These are phyloP conservation scores for Nephrotoma guestfalica DNA, from an alignment of 2,888 invertebrate species.

Conservation along the genomic window DNA sequence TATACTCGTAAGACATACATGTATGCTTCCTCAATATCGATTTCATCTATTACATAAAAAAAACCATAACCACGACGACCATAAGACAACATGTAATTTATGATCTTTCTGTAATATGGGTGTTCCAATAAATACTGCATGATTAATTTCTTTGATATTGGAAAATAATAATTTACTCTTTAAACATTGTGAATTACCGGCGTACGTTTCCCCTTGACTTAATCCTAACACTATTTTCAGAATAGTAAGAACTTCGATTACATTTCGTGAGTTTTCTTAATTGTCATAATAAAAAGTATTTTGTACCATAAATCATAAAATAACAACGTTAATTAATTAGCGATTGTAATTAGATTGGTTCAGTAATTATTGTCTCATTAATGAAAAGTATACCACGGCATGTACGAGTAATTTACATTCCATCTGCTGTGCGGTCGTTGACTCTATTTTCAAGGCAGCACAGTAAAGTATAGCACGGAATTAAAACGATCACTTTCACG, in stretches of 20 bases:
- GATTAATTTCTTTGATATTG: too few relatives aligned
- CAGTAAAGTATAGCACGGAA: background rate
- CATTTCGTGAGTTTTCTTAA: background rate
- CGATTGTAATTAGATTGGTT: background rate
- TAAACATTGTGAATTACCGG: too few relatives aligned
- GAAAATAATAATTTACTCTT: too few relatives aligned
- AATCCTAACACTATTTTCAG: too few relatives aligned
- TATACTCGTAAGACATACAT: background rate
- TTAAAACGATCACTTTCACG: background rate
- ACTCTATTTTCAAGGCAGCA: background rate
- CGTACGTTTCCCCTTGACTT: too few relatives aligned
- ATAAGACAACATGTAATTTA: background rate
- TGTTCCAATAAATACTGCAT: too few relatives aligned
- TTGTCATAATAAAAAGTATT: background rate
- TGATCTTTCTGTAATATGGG: background rate
- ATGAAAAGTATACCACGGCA: background rate
- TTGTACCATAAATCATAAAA: background rate
- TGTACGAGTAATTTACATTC: background rate
- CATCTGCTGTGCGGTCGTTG: background rate
- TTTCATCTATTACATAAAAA: background rate
- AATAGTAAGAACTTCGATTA: too few relatives aligned
- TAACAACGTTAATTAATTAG: background rate
- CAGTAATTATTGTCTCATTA: background rate
- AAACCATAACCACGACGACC: background rate
- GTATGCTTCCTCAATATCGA: background rate